Evolutionary conservation across 2,113 vertebrate genomes (phyloP).

Genomic region (Ursus arctos): DNA sequence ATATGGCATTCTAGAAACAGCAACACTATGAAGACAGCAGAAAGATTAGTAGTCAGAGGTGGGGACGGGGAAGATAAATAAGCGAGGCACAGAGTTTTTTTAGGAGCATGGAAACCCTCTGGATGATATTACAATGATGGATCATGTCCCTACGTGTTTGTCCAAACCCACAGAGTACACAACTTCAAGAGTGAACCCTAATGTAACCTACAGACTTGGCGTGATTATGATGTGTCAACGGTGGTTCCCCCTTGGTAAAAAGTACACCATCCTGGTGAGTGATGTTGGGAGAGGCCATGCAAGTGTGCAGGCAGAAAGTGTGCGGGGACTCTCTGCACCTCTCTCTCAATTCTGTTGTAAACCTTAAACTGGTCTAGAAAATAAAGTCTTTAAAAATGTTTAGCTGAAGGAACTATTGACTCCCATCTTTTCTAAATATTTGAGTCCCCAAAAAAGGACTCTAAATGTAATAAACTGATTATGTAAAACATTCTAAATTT

Average conservation of each 20-base stretch:
- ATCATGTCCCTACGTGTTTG: neutral
- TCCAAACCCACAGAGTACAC: no score
- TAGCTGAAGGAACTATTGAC: neutral
- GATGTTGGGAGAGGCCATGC: neutral
- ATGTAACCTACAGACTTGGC: neutral
- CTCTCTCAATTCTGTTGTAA: neutral
- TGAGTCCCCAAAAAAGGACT: neutral
- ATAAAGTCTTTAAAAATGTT: neutral
- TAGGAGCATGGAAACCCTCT: neutral
- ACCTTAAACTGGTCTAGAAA: neutral
- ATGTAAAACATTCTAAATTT: neutral
- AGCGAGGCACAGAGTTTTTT: neutral
- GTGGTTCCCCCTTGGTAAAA: no score
- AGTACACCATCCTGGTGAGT: neutral
- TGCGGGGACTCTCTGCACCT: neutral
- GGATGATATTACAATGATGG: no score
- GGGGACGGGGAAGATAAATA: neutral
- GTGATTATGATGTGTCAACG: no score
- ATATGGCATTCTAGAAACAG: neutral
- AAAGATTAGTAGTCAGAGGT: neutral
- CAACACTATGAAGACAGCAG: no score
- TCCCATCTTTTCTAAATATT: neutral
- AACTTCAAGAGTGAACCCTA: neutral
- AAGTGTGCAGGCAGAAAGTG: accelerated
- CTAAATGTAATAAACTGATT: neutral